Evolutionary conservation across 2,888 invertebrate species (phyloP), one percentile per base, ranked within the genome.

Genomic region (Chrysolina haemoptera): DNA sequence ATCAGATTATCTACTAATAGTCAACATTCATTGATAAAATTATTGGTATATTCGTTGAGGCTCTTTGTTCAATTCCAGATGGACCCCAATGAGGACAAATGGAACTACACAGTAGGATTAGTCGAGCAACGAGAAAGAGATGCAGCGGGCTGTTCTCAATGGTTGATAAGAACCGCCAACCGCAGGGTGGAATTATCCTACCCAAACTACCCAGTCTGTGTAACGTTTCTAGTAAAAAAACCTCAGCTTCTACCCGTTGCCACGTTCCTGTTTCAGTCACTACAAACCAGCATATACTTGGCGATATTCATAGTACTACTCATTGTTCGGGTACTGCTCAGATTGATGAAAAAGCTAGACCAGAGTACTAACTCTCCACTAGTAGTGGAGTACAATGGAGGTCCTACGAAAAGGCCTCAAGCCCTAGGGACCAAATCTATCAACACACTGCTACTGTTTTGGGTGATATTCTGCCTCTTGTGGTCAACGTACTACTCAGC

Each of bases 71-170:
- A n/a, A 16, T 59, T 59, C 0, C 10, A 59, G 59, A 4, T n/a
- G 3, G 9, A 27, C 27, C 16, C 20, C 20, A 11, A 53, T 9
- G 18, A 14, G 6, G 41, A 67, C 40, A 50, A 53, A 48, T 67
- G 67, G 67, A 53, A 53, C 40, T n/a, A 67, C 41, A 16, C 53
- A 12, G 12, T 53, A 11, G 40, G 18, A 14, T 14, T 67, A 16
- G 35, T 67, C 16, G 67, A 53, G n/a, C 18, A 35, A n/a, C 22
- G 53, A 20, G 40, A 67, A 53, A 67, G 67, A 35, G 67, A 67
- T 10, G 14, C 41, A 0, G 35, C 53, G 9, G 43, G 53, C 16
- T 67, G 67, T 40, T n/a, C 35, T n/a, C 53, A 53, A 6, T 53
- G 53, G 67, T 9, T 67, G 16, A 27, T 14, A n/a, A 22, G 35